Evolutionary conservation across 2,888 invertebrate species (phyloP), one percentile per base, ranked within the genome.

Genomic region (Rhyacophila evoluta): DNA sequence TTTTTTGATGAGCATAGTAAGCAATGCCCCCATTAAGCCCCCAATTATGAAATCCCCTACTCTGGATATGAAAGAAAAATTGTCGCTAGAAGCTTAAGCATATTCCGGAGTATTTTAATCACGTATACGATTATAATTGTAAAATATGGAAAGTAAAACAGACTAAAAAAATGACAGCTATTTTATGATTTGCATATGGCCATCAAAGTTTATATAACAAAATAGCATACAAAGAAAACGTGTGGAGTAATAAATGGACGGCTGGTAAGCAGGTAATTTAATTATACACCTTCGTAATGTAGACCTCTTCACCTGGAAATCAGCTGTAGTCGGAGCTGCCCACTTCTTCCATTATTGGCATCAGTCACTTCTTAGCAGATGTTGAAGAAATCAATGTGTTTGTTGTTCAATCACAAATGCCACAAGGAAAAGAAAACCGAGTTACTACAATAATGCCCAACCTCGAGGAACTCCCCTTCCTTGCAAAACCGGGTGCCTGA

Each of bases 341-440:
- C 19, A 55, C 55, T 55, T n/a, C 19, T 55, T 25, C 1, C 55
- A 19, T 25, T 55, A 55, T 55, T 10, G 55, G 55, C 55, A 55
- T 19, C 55, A 55, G 25, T 55, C 55, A 55, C 55, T 55, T 25
- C 73, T 55, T 36, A 25, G 78, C 78, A 78, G 78, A 69, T 78
- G 78, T 71, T 33, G 41, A 69, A 73, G 71, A 68, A 79, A 75
- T 79, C 79, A 79, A 79, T 79, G 75, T 72, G 75, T 75, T 55
- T 55, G 55, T 55, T 68, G 74, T 78, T 79, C 74, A 79, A 79
- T 75, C 79, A 79, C 73, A 55, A 74, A 27, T 68, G 29, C 38
- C 55, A 71, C 28, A 33, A 74, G 67, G 27, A 68, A 36, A 74
- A 25, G 37, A 25, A 67, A 55, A 67, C 36, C 27, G 29, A 69